Evolutionary conservation across 1,140 invertebrate species (phyloP).

Genomic region (Gerris buenoi): DNA sequence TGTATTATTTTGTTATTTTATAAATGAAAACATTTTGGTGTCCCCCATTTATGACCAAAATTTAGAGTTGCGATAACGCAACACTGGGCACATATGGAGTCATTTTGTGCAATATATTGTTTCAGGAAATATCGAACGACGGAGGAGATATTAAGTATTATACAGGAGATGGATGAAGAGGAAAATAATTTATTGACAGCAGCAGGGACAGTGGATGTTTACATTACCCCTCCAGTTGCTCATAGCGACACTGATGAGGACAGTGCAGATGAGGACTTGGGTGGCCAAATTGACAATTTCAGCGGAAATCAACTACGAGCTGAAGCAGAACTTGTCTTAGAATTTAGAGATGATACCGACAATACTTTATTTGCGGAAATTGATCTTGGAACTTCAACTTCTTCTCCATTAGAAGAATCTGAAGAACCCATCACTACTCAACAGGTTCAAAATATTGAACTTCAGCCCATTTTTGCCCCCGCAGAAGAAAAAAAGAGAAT

Average conservation of each 20-base stretch:
- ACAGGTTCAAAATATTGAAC: not conserved
- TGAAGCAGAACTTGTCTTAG: not conserved
- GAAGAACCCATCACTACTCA: not conserved
- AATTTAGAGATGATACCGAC: not conserved
- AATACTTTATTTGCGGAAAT: not conserved
- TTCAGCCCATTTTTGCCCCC: not conserved
- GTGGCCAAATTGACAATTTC: not conserved
- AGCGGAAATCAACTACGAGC: not conserved
- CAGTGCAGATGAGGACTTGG: not conserved
- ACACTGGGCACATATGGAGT: not conserved
- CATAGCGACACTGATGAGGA: not conserved
- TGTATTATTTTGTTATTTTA: not conserved
- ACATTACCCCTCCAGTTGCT: not conserved
- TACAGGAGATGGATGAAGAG: not conserved
- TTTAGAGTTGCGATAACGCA: not conserved
- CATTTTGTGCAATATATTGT: not conserved
- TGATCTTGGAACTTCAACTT: not conserved
- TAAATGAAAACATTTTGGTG: not conserved
- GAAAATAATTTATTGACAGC: not conserved
- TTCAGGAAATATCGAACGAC: not conserved
- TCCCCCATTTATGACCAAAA: not conserved
- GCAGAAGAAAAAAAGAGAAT: not conserved
- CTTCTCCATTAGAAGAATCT: not conserved
- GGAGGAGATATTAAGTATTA: not conserved
- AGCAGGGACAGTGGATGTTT: not conserved